phyloP scores from a whole-genome alignment of 2,888 invertebrate species.

The Pinctada fucata region DNA sequence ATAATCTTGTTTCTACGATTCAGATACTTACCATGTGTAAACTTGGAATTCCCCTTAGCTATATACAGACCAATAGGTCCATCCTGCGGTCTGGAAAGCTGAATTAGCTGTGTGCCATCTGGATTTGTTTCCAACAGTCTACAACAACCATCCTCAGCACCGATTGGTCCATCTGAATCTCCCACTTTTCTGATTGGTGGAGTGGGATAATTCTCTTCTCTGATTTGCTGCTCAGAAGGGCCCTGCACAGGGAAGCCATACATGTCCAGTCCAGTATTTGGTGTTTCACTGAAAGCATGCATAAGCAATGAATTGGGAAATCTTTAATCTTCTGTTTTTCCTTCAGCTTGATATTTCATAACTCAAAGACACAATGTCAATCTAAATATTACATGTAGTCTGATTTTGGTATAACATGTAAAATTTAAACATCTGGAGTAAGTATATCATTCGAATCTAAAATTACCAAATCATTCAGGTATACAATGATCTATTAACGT shows the following conservation, averaged over 20 bases:
- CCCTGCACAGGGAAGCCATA: not conserved
- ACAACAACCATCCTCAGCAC: not conserved
- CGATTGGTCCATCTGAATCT: not conserved
- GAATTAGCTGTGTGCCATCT: slow-evolving; percentile 72
- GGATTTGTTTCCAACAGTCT: slow-evolving; percentile 52
- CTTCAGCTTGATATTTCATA: too few relatives aligned
- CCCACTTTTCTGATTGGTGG: not conserved
- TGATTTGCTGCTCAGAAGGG: not conserved
- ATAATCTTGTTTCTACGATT: too few relatives aligned
- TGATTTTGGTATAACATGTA: too few relatives aligned
- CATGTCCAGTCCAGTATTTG: not conserved
- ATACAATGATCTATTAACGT: too few relatives aligned
- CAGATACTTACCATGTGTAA: slow-evolving; percentile 66
- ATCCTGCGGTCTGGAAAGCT: slow-evolving; percentile 63
- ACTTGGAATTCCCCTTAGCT: slow-evolving; percentile 70
- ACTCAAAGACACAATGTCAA: too few relatives aligned
- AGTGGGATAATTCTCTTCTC: not conserved
- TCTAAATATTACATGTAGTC: too few relatives aligned
- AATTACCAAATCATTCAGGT: too few relatives aligned
- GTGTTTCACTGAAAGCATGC: too few relatives aligned
- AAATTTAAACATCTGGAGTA: too few relatives aligned
- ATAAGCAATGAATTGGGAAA: too few relatives aligned
- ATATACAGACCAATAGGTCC: slow-evolving; percentile 75
- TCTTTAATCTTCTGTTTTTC: too few relatives aligned
- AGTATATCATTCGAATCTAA: too few relatives aligned